phyloP scores from a whole-genome alignment of 2,888 invertebrate species.

The Eudemis profundana region DNA sequence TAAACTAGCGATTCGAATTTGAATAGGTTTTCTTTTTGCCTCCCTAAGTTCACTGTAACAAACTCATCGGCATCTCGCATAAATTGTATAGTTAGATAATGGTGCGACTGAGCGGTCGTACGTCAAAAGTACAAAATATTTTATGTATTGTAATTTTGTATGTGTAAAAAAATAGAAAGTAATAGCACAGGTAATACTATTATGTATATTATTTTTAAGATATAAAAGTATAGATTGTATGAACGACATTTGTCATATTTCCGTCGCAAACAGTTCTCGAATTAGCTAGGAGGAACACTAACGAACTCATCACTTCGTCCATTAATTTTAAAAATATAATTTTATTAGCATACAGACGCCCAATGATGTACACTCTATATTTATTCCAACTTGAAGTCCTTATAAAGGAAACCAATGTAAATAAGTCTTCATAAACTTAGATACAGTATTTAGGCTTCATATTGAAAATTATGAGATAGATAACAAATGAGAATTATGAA shows the following conservation, averaged over 20 bases:
- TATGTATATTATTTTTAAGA: constrained; percentile 80
- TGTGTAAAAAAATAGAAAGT: constrained; percentile 74
- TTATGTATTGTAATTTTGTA: constrained; percentile 83
- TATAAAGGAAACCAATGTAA: constrained; percentile 79
- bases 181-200: constrained; percentile 77
- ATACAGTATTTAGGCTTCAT: constrained; percentile 73
- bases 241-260: constrained; percentile 76
- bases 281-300: constrained; percentile 82
- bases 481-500: constrained; percentile 74
- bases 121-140: constrained; percentile 84
- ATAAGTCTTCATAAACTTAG: constrained; percentile 75
- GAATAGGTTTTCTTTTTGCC: constrained; percentile 31
- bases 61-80: constrained; percentile 60
- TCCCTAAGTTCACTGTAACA: constrained; percentile 31
- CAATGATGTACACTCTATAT: constrained; percentile 75
- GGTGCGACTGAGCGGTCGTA: constrained; percentile 76
- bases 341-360: constrained; percentile 80
- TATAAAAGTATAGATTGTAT: constrained; percentile 72
- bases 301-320: constrained; percentile 85
- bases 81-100: constrained; percentile 71
- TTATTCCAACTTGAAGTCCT: constrained; percentile 75
- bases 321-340: constrained; percentile 83
- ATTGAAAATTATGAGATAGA: constrained; percentile 71
- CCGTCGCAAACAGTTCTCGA: constrained; percentile 83
- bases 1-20: constrained; percentile 44